Conservation (phyloP, 2,797 vertebrate genomes). For the Iguana delicatissima region DNA sequence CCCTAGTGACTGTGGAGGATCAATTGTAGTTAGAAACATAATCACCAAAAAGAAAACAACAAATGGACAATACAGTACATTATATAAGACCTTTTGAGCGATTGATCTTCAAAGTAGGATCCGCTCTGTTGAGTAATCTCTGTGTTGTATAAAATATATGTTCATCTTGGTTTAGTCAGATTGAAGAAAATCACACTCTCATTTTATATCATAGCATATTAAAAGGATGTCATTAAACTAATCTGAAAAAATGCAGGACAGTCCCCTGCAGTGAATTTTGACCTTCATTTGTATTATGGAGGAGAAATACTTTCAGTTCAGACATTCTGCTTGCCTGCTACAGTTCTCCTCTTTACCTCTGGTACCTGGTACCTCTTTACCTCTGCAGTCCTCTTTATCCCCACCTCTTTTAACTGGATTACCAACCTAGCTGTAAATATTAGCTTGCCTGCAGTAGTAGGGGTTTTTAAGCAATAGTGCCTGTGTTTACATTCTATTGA, state of each 20-base stretch:
- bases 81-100: no score
- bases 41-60: no score
- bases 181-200: not conserved
- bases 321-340: not conserved
- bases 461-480: no score
- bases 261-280: slow-evolving; percentile 13
- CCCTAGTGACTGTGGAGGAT: no score
- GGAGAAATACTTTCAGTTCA: not conserved
- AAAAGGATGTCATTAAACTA: not conserved
- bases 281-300: not conserved
- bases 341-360: not conserved
- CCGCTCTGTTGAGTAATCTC: not conserved
- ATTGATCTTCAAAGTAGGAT: not conserved
- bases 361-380: not conserved
- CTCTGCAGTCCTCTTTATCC: no score
- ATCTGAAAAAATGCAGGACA: not conserved
- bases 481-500: not conserved
- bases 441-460: not conserved
- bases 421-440: not conserved
- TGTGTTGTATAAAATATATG: not conserved
- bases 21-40: no score
- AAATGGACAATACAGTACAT: no score
- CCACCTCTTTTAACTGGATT: not conserved
- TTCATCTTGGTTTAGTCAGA: not conserved
- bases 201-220: not conserved